A percentile compares a stretch with the other conserved stretches of the same genome.
These are phyloP conservation scores for Hypomecis atomaria DNA, from an alignment of 2,888 invertebrate species.

Conservation along the genomic window DNA sequence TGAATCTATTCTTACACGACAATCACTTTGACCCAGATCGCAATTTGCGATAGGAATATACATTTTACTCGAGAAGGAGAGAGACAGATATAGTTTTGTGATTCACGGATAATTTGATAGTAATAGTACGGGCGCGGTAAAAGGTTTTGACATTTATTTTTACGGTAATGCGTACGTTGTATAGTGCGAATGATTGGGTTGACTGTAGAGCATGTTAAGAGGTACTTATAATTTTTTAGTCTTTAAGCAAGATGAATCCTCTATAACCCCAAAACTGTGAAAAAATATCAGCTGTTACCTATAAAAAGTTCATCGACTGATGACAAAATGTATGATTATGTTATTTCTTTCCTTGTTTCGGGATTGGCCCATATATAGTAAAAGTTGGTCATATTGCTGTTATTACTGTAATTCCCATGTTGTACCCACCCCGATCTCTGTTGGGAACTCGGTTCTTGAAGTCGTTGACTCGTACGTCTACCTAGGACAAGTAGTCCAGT, in stretches of 20 bases:
- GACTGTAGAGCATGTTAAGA: constrained; percentile 47
- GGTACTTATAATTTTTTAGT: constrained; percentile 41
- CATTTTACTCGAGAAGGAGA: constrained; percentile 7
- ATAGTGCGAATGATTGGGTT: constrained; percentile 57
- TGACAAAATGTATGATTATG: no score
- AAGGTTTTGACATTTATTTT: constrained; percentile 73
- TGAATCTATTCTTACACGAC: constrained; percentile 11
- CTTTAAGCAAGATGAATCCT: not conserved
- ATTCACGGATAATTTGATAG: constrained; percentile 50
- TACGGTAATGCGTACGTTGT: constrained; percentile 69
- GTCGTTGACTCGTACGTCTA: no score
- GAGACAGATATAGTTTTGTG: constrained; percentile 17
- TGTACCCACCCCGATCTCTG: no score
- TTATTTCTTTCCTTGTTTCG: no score
- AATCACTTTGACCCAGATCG: constrained; percentile 12
- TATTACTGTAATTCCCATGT: no score
- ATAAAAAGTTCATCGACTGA: no score
- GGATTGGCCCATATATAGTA: no score
- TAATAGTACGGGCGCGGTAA: constrained; percentile 60
- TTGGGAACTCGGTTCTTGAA: no score
- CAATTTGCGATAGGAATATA: constrained; percentile 11
- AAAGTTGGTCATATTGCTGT: no score
- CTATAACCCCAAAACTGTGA: no score
- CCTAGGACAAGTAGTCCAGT: no score
- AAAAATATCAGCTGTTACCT: no score